A percentile compares a stretch with the other conserved stretches of the same genome.
Conservation (phyloP, 2,888 invertebrate genomes). For the Flexamia atlantica region DNA sequence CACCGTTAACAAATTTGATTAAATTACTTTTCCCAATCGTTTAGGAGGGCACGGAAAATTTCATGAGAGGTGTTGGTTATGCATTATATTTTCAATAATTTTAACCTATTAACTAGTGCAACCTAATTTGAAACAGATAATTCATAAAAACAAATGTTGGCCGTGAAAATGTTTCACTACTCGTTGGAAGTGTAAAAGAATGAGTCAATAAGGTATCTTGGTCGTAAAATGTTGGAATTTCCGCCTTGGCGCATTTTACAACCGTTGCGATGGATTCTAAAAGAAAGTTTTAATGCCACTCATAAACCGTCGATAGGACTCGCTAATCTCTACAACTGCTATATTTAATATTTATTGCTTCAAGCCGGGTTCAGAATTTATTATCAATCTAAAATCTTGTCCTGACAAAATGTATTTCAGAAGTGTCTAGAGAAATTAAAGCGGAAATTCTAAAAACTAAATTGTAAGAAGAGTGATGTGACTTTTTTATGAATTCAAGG, state of each 20-base stretch:
- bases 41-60: too few species aligned
- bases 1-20: too few species aligned
- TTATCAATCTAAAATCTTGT: not conserved
- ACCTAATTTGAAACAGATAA: too few species aligned
- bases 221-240: conserved; percentile 35
- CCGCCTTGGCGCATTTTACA: conserved; percentile 19
- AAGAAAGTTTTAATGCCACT: conserved; percentile 42
- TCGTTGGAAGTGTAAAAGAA: too few species aligned
- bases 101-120: too few species aligned
- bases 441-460: not conserved
- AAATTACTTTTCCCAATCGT: too few species aligned
- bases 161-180: too few species aligned
- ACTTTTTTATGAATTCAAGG: too few species aligned
- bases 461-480: too few species aligned
- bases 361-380: conserved; percentile 2
- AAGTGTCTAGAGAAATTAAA: not conserved
- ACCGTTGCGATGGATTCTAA: conserved; percentile 25
- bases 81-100: too few species aligned
- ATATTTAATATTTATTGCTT: conserved; percentile 43
- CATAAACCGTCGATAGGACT: conserved; percentile 25
- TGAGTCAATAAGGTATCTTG: not conserved
- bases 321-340: conserved; percentile 3
- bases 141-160: too few species aligned
- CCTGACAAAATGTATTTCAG: not conserved
- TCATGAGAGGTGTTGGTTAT: too few species aligned